A percentile compares a stretch with the other conserved stretches of the same genome.
Evolutionary conservation across 92 coral and sea anemone species (phyloP).

Genomic region (Scolanthus callimorphus): DNA sequence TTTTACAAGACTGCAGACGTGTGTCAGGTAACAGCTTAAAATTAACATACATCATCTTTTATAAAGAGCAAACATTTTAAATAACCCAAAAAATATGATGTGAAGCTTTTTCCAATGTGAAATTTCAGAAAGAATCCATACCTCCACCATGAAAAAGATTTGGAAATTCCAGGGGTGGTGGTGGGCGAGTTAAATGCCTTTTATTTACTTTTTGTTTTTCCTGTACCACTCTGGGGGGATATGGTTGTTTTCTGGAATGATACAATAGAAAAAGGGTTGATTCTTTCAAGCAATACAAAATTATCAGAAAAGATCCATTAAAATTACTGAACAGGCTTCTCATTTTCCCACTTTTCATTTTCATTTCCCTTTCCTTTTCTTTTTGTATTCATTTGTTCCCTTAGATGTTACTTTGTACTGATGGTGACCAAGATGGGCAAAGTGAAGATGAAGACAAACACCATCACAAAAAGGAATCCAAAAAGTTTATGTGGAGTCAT

Average conservation of each 20-base stretch:
- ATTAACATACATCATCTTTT: no score
- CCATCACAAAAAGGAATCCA: conserved; percentile 89
- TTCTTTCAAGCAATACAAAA: not conserved
- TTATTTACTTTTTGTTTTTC: no score
- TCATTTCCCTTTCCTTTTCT: not conserved
- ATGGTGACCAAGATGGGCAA: conserved; percentile 63
- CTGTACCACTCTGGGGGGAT: no score
- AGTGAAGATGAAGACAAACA: conserved; percentile 70
- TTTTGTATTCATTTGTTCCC: conserved; percentile 56
- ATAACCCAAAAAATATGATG: no score
- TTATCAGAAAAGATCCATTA: not conserved
- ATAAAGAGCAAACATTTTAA: no score
- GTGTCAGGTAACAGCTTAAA: conserved; percentile 92
- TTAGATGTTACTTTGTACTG: conserved; percentile 83
- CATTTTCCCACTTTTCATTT: no score
- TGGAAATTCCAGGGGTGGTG: no score
- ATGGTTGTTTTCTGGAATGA: not conserved
- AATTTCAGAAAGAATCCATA: no score
- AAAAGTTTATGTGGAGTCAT: conserved; percentile 87
- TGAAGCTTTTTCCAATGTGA: no score
- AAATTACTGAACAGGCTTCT: no score
- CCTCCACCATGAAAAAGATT: no score
- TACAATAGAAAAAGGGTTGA: not conserved
- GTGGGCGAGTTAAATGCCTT: no score
- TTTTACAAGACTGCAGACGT: conserved; percentile 97